Evolutionary conservation across 2,888 invertebrate genomes (phyloP).

Genomic region (Cosmia pyralina): DNA sequence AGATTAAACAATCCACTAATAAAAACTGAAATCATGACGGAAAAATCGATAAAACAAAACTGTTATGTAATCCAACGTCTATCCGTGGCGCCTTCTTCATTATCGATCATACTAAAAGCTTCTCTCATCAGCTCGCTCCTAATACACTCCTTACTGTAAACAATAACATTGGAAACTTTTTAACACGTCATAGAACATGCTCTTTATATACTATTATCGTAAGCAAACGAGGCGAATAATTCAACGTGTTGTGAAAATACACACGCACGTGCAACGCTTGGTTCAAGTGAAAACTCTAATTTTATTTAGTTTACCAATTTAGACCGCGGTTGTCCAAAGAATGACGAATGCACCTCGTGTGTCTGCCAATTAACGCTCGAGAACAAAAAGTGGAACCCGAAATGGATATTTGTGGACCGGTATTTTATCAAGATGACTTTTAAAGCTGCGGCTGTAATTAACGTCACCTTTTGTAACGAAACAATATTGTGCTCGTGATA

Average conservation of each 20-base stretch:
- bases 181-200: conserved; percentile 83
- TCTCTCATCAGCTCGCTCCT: conserved; percentile 80
- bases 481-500: conserved; percentile 35
- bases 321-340: conserved; percentile 58
- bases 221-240: conserved; percentile 85
- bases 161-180: conserved; percentile 89
- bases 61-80: conserved; percentile 50
- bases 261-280: conserved; percentile 82
- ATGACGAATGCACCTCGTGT: conserved; percentile 59
- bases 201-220: conserved; percentile 72
- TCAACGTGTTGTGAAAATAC: conserved; percentile 87
- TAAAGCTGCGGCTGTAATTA: conserved; percentile 59
- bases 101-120: conserved; percentile 80
- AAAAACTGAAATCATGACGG: conserved; percentile 35
- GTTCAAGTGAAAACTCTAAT: conserved; percentile 71
- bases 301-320: conserved; percentile 67
- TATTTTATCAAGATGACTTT: conserved; percentile 66
- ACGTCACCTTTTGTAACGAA: conserved; percentile 54
- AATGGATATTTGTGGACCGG: conserved; percentile 64
- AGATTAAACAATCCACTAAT: conserved; percentile 29
- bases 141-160: conserved; percentile 85
- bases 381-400: conserved; percentile 60
- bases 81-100: conserved; percentile 67
- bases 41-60: conserved; percentile 51
- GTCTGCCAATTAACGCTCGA: conserved; percentile 62